Evolutionary conservation across 2,888 invertebrate species (phyloP).

Genomic region (Xanthorhoe designata): DNA sequence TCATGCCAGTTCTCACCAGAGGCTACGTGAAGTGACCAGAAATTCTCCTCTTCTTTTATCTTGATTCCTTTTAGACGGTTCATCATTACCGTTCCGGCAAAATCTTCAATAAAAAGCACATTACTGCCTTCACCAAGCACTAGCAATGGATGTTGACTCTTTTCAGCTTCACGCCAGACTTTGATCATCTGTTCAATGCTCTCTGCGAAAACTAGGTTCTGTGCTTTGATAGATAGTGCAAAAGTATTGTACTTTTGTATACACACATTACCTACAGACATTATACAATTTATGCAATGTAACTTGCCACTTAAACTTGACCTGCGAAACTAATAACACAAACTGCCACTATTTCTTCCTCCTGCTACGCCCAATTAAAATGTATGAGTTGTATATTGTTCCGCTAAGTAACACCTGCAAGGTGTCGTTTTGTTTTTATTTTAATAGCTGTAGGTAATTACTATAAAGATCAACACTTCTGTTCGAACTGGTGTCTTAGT

Average conservation of each 20-base stretch:
- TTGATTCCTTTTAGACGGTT: slow-evolving; percentile 27
- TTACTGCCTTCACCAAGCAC: slow-evolving; percentile 26
- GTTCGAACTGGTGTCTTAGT: background rate
- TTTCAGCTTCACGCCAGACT: slow-evolving; percentile 16
- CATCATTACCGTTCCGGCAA: slow-evolving; percentile 24
- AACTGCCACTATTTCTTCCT: background rate
- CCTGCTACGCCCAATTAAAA: background rate
- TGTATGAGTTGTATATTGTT: slow-evolving; percentile 1
- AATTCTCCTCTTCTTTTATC: slow-evolving; percentile 16
- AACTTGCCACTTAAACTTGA: background rate
- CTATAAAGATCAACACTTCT: slow-evolving; percentile 1
- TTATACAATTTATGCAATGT: background rate
- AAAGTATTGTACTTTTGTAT: slow-evolving; percentile 28
- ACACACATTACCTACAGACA: slow-evolving; percentile 11
- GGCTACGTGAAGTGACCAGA: slow-evolving; percentile 30
- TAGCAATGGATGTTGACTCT: slow-evolving; percentile 11
- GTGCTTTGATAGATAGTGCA: slow-evolving; percentile 20
- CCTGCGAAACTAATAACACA: background rate
- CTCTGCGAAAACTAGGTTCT: slow-evolving; percentile 7
- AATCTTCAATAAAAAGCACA: slow-evolving; percentile 28
- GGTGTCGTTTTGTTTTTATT: slow-evolving; percentile 6
- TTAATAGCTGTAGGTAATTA: background rate
- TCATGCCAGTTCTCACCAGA: slow-evolving; percentile 41
- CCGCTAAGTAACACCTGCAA: slow-evolving; percentile 2
- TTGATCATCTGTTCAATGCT: slow-evolving; percentile 15